Conservation (phyloP, 2,113 vertebrate genomes). For the Brachypodius melanocephalos region DNA sequence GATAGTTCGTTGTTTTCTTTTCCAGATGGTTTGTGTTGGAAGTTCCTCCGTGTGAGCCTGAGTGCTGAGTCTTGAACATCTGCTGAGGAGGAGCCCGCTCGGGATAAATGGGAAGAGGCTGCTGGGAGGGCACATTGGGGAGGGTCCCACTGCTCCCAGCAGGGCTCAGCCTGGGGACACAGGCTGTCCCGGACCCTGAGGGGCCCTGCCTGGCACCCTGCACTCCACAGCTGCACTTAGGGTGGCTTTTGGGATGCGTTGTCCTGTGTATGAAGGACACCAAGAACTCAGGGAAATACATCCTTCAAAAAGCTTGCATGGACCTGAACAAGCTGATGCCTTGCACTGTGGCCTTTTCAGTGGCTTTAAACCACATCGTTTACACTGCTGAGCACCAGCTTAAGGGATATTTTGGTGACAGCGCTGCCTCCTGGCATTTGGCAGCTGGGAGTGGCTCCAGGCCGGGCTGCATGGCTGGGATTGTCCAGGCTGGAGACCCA, state of each 20-base stretch:
- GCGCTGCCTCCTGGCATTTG: rapidly evolving
- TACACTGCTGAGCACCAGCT: background rate
- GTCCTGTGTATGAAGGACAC: background rate
- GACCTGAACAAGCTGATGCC: background rate
- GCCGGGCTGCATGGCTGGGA: background rate
- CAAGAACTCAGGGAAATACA: background rate
- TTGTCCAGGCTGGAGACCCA: background rate
- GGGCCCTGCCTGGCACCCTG: background rate
- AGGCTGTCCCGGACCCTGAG: background rate
- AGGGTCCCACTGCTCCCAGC: background rate
- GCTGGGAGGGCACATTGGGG: background rate
- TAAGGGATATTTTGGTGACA: background rate
- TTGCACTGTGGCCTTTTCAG: background rate
- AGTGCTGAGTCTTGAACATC: constrained; percentile 8
- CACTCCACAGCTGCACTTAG: rapidly evolving
- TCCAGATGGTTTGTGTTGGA: constrained; percentile 54
- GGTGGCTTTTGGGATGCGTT: background rate
- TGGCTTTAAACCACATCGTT: background rate
- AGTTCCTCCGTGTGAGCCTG: background rate
- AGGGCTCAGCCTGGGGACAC: background rate
- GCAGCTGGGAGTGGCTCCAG: background rate
- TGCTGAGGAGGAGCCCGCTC: constrained; percentile 7
- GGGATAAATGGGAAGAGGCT: background rate
- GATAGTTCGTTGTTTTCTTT: background rate
- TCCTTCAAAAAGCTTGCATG: background rate